Conservation (phyloP, 2,888 invertebrate species). For the Zootermopsis nevadensis region DNA sequence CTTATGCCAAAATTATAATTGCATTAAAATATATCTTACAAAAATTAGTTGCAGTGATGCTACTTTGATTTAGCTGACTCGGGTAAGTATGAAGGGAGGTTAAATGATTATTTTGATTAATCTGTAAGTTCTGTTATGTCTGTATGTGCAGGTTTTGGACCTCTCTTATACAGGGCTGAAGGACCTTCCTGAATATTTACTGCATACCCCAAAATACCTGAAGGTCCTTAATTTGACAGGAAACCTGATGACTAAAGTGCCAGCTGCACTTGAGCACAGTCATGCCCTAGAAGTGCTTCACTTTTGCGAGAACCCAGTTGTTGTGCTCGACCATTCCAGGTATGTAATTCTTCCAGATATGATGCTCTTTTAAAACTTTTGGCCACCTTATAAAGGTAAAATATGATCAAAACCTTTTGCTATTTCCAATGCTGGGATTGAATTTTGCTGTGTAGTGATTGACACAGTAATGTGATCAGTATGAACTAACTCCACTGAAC, state of each 20-base stretch:
- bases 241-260: conserved; percentile 72
- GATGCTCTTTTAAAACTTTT: neutral
- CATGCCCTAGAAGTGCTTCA: conserved; percentile 71
- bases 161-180: conserved; percentile 74
- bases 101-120: too few relatives aligned
- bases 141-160: conserved; percentile 70
- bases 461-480: too few relatives aligned
- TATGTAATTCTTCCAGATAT: neutral
- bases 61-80: too few relatives aligned
- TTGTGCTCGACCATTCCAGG: conserved; percentile 55
- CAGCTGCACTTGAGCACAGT: conserved; percentile 71
- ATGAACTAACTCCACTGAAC: too few relatives aligned
- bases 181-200: conserved; percentile 72
- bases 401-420: too few relatives aligned
- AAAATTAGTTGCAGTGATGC: too few relatives aligned
- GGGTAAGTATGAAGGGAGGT: too few relatives aligned
- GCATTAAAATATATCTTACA: too few relatives aligned
- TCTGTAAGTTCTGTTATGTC: neutral
- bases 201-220: conserved; percentile 75
- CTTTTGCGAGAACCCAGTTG: conserved; percentile 78
- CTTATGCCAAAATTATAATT: too few relatives aligned
- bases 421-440: too few relatives aligned
- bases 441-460: too few relatives aligned
- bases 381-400: too few relatives aligned
- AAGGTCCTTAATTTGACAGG: conserved; percentile 75